Conservation (phyloP, 1,140 invertebrate species). For the Drosophila takahashii region DNA sequence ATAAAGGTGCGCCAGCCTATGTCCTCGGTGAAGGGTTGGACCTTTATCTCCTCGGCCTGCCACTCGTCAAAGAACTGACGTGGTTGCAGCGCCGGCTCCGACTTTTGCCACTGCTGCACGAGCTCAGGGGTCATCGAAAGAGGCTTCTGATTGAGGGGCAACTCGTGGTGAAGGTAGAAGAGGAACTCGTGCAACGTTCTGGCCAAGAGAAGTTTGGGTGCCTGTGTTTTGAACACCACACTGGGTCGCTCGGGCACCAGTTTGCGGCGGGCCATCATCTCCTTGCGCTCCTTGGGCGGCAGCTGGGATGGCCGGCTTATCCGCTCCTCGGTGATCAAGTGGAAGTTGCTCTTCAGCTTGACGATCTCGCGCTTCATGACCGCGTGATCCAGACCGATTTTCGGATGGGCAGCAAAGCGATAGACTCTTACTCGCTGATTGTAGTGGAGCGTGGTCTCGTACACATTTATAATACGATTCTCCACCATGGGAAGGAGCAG, state of each 20-base stretch:
- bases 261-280: conserved; percentile 20
- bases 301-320: conserved; percentile 1
- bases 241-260: not conserved
- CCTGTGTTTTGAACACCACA: conserved; percentile 14
- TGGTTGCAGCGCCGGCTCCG: conserved; percentile 64
- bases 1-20: conserved; percentile 91
- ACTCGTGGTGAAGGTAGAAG: conserved; percentile 89
- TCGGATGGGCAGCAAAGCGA: conserved; percentile 73
- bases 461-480: conserved; percentile 48
- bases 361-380: conserved; percentile 59
- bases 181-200: conserved; percentile 89
- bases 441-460: conserved; percentile 62
- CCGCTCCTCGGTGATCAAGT: conserved; percentile 55
- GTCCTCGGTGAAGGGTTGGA: conserved; percentile 85
- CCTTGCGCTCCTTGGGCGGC: conserved; percentile 18
- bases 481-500: conserved; percentile 54
- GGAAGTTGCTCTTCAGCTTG: conserved; percentile 69
- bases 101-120: conserved; percentile 83
- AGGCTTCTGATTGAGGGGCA: conserved; percentile 81
- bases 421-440: conserved; percentile 53
- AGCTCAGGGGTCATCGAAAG: conserved; percentile 81
- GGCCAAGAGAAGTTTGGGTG: conserved; percentile 90
- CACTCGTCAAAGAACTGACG: conserved; percentile 79
- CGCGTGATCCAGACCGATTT: conserved; percentile 60
- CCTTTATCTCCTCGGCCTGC: conserved; percentile 81